Evolutionary conservation across 2,888 invertebrate genomes (phyloP).

Genomic region (Leptinotarsa peninsularis): DNA sequence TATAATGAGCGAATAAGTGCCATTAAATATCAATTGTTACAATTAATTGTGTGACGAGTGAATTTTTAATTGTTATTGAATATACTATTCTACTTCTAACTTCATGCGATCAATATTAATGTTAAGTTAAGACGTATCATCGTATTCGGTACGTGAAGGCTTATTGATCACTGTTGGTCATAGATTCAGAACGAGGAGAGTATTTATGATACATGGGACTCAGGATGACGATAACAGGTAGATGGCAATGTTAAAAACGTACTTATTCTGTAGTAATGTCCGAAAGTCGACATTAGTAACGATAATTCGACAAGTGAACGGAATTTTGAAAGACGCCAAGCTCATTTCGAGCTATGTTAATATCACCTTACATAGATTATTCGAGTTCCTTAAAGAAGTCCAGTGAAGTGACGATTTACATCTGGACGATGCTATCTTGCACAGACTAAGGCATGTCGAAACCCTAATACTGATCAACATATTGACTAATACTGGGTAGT

Average conservation of each 20-base stretch:
- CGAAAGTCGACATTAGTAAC: constrained; percentile 42
- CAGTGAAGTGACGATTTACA: constrained; percentile 61
- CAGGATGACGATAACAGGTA: constrained; percentile 44
- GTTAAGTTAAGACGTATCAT: constrained; percentile 33
- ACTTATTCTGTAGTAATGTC: constrained; percentile 45
- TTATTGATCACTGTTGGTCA: constrained; percentile 56
- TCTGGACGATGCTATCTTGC: constrained; percentile 37
- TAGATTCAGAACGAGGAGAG: constrained; percentile 49
- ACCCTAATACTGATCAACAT: constrained; percentile 26
- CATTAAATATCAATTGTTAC: background rate
- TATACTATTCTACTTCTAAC: constrained; percentile 33
- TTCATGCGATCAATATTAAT: constrained; percentile 47
- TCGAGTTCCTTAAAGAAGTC: constrained; percentile 55
- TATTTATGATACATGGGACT: constrained; percentile 47
- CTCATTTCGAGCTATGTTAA: constrained; percentile 60
- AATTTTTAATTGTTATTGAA: constrained; percentile 1
- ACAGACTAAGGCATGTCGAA: constrained; percentile 5
- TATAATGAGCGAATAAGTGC: constrained; percentile 1
- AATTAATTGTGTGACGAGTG: constrained; percentile 7
- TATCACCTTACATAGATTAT: constrained; percentile 60
- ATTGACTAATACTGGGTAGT: constrained; percentile 47
- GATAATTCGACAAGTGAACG: constrained; percentile 55
- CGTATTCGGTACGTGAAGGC: constrained; percentile 52
- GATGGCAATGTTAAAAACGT: constrained; percentile 51
- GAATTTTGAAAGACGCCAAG: constrained; percentile 61